A percentile compares a stretch with the other conserved stretches of the same genome.
These are phyloP conservation scores for Thomomys bottae DNA, from an alignment of 2,113 vertebrate genomes.

Conservation along the genomic window DNA sequence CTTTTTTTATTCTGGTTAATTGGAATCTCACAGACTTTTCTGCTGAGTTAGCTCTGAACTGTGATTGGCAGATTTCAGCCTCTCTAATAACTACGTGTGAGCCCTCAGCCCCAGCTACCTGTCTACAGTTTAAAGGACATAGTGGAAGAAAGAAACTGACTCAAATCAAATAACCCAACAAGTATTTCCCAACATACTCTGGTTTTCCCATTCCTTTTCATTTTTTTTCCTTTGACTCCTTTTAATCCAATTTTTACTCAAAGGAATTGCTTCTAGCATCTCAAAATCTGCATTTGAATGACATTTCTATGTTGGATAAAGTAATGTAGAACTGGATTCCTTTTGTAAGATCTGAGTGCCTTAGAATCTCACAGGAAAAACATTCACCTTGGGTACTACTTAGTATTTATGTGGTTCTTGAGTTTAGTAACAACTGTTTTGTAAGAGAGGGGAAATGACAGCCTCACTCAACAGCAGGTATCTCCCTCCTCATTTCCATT, in stretches of 20 bases:
- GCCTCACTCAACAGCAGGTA: not conserved
- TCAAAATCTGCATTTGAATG: slow-evolving; percentile 50
- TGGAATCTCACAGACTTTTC: too few relatives aligned
- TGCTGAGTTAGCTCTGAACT: too few relatives aligned
- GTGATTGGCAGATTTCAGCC: too few relatives aligned
- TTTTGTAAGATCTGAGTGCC: not conserved
- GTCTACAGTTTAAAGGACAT: not conserved
- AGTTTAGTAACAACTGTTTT: not conserved
- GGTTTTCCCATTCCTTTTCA: not conserved
- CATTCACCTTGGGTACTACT: not conserved
- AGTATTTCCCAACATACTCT: not conserved
- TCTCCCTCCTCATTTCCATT: not conserved
- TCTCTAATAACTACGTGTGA: too few relatives aligned
- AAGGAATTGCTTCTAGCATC: not conserved
- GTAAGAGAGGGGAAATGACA: not conserved
- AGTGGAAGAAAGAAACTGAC: not conserved
- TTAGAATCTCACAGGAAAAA: not conserved
- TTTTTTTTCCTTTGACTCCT: not conserved
- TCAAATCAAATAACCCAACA: not conserved
- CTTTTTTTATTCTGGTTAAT: too few relatives aligned
- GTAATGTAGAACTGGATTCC: not conserved
- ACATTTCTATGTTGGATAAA: not conserved
- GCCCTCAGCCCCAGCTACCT: too few relatives aligned
- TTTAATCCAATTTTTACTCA: slow-evolving; percentile 24
- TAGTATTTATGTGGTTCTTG: not conserved